Conservation (phyloP, 2,113 vertebrate genomes). For the Potamarius usumacintae region DNA sequence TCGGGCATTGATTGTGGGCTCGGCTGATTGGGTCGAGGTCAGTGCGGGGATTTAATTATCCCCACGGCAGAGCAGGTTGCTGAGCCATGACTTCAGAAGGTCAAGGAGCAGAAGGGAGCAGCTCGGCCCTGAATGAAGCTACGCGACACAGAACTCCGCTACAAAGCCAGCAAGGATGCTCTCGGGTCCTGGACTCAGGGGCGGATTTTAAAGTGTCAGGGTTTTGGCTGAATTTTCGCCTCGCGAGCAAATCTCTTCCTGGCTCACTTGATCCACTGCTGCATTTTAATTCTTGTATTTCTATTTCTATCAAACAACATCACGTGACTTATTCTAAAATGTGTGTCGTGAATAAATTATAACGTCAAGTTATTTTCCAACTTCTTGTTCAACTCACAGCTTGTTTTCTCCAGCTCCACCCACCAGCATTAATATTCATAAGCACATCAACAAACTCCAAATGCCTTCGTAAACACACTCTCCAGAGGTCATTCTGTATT, state of each 20-base stretch:
- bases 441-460: too few species aligned
- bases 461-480: too few species aligned
- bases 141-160: constrained; percentile 59
- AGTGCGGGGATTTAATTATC: constrained; percentile 74
- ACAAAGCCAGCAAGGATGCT: constrained; percentile 65
- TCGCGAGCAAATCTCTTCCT: not conserved
- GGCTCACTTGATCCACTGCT: not conserved
- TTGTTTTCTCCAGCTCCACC: too few species aligned
- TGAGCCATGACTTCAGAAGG: constrained; percentile 75
- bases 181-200: constrained; percentile 58
- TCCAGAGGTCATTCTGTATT: too few species aligned
- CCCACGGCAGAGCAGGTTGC: constrained; percentile 57
- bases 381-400: too few species aligned
- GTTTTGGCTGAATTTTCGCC: constrained; percentile 53
- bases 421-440: too few species aligned
- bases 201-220: constrained; percentile 61
- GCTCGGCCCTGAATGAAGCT: constrained; percentile 56
- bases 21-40: constrained; percentile 71
- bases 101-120: constrained; percentile 55
- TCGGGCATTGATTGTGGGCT: constrained; percentile 70
- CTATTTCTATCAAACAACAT: not conserved
- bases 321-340: not conserved
- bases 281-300: not conserved
- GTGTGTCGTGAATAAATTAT: too few species aligned
- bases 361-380: too few species aligned